Percentiles rank a stretch among this genome's conserved stretches.
phyloP scores from a whole-genome alignment of 2,888 invertebrate species.

The Ethmia dodecea region DNA sequence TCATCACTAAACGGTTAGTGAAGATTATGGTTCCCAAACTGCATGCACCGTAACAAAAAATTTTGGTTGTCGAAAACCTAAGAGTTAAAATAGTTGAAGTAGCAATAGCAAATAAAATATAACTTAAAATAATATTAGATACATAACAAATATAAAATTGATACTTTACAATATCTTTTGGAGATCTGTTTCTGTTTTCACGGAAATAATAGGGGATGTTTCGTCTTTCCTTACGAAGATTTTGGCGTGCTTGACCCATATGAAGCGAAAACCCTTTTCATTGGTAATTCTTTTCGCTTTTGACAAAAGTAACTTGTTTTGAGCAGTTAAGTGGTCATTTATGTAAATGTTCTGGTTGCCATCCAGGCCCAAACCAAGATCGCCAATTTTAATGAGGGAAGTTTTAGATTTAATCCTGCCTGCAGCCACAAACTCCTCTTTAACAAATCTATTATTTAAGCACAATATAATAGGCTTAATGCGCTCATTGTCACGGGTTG shows the following conservation, averaged over 20 bases:
- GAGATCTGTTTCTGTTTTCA: slow-evolving; percentile 1
- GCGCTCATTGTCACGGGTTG: background rate
- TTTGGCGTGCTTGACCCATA: slow-evolving; percentile 6
- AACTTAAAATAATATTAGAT: too few species aligned
- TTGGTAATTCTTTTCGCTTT: slow-evolving; percentile 2
- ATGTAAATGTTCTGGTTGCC: background rate
- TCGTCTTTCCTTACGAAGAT: slow-evolving; percentile 6
- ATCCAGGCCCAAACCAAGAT: background rate
- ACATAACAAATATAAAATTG: background rate
- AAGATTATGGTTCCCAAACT: background rate
- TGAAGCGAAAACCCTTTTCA: slow-evolving; percentile 3
- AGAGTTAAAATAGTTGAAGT: background rate
- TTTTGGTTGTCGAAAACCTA: background rate
- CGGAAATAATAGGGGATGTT: background rate
- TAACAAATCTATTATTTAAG: background rate
- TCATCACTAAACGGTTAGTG: background rate
- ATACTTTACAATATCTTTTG: background rate
- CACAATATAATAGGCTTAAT: background rate
- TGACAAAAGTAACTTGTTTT: slow-evolving; percentile 1
- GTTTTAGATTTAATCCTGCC: background rate
- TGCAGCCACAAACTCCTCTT: slow-evolving; percentile 3
- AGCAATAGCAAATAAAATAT: too few species aligned
- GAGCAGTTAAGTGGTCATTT: slow-evolving; percentile 5
- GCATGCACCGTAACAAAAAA: background rate
- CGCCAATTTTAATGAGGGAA: background rate